These are phyloP conservation scores for Natator depressus DNA, from an alignment of 2,113 vertebrate species.

Conservation along the genomic window DNA sequence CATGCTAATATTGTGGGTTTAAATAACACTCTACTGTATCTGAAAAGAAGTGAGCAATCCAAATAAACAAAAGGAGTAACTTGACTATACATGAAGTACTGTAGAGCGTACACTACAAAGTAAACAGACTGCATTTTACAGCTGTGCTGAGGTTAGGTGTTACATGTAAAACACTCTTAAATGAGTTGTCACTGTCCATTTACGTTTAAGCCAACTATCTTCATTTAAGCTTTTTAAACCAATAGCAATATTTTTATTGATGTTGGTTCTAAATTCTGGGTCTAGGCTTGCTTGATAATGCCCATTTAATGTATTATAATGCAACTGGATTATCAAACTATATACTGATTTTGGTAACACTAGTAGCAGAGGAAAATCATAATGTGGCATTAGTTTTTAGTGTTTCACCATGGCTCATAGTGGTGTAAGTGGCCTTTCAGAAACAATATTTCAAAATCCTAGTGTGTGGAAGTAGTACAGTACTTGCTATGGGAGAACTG, in stretches of 20 bases:
- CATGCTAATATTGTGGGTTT: neutral
- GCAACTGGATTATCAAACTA: neutral
- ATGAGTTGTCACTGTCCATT: neutral
- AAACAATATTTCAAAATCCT: rapidly evolving
- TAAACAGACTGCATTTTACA: neutral
- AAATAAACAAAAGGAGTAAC: neutral
- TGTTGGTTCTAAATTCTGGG: neutral
- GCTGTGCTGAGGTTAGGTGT: neutral
- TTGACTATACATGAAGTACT: neutral
- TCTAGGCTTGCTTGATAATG: neutral
- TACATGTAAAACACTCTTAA: neutral
- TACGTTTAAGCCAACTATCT: neutral
- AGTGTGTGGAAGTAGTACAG: neutral
- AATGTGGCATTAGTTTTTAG: rapidly evolving
- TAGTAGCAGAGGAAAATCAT: neutral
- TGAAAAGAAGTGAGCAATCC: neutral
- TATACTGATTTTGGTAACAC: neutral
- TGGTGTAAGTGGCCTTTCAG: rapidly evolving
- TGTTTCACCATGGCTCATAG: rapidly evolving
- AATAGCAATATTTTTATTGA: neutral
- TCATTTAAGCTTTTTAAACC: neutral
- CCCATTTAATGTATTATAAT: neutral
- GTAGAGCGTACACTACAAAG: no score
- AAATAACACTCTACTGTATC: neutral
- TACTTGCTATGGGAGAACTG: neutral